phyloP scores from a whole-genome alignment of 2,113 vertebrate species.

The Diphyllodes magnificus region DNA sequence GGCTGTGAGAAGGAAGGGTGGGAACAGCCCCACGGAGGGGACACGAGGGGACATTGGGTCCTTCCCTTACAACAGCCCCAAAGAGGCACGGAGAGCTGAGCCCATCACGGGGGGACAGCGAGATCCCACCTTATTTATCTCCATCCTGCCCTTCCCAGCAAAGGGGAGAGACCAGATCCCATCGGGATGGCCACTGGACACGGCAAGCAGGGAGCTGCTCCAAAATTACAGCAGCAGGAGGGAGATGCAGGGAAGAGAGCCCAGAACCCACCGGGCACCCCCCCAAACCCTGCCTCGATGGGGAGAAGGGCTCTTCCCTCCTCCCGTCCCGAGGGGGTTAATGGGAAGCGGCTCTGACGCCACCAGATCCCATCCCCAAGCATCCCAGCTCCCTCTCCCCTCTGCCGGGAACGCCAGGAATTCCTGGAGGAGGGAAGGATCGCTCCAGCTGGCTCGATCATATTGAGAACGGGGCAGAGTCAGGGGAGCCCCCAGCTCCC shows the following conservation, averaged over 20 bases:
- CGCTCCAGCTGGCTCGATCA: neutral
- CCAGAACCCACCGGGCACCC: fast-evolving
- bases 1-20: neutral
- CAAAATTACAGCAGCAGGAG: neutral
- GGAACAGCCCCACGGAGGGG: neutral
- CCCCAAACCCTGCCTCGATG: fast-evolving
- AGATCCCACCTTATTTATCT: neutral
- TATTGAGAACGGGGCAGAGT: neutral
- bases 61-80: neutral
- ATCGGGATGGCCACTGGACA: fast-evolving
- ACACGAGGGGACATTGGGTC: fast-evolving
- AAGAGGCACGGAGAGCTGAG: neutral
- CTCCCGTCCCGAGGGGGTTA: neutral
- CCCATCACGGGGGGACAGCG: neutral
- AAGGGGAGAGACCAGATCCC: neutral
- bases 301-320: neutral
- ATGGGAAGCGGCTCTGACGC: neutral
- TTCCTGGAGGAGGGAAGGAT: neutral
- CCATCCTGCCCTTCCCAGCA: neutral
- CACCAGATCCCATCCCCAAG: neutral
- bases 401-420: neutral
- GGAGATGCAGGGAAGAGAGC: neutral
- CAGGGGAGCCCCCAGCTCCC: neutral
- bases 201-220: neutral
- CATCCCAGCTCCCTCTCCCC: neutral